Base-by-base conservation (phyloP, 2,888 invertebrate species). In the Bruchidius siliquastri region DNA sequence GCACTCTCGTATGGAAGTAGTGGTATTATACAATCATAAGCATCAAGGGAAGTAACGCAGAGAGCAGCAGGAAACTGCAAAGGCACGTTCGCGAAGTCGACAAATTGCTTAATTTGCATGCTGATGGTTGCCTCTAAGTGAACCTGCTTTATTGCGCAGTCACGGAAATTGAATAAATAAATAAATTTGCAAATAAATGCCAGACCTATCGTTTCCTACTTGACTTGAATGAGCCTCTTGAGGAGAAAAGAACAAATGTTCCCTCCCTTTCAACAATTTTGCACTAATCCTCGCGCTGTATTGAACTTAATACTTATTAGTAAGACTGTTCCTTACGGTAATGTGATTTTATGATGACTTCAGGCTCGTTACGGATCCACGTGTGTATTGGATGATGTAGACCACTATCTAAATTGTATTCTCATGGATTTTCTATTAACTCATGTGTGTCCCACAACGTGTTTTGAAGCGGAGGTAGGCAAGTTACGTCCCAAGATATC, bases 21-120 rank as follows among this genome's bases (percentile, higher is more conserved):
- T n/a, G n/a, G n/a, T 78, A 78, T 77, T 76, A 77, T 77, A 80
- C 79, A 79, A 78, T 79, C 81, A 80, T 82, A 82, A 82, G 80
- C 81, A 49, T 49, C 49, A 49, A 13, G 80, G 82, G 81, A 83
- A 83, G 81, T 82, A 82, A 81, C 81, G 6, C 13, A 49, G 49
- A 49, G 49, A 49, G 49, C 49, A 18, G 49, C 49, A 49, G 49
- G 76, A 77, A 82, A 80, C 82, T 83, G 83, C 81, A 84, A 84
- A 85, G 84, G 84, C 85, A 84, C 84, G 84, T 82, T 83, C 82
- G 79, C 80, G 84, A 83, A 85, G 85, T 85, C 85, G 79, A 79
- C 79, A 81, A 82, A 83, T 80, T 80, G 81, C 77, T 76, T 78
- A 76, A 84, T 85, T 85, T 85, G 80, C 84, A 84, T 84, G 77